Evolutionary conservation across 2,888 invertebrate species (phyloP), one percentile per base, ranked within the genome.

Genomic region (Drosophila kokeensis): DNA sequence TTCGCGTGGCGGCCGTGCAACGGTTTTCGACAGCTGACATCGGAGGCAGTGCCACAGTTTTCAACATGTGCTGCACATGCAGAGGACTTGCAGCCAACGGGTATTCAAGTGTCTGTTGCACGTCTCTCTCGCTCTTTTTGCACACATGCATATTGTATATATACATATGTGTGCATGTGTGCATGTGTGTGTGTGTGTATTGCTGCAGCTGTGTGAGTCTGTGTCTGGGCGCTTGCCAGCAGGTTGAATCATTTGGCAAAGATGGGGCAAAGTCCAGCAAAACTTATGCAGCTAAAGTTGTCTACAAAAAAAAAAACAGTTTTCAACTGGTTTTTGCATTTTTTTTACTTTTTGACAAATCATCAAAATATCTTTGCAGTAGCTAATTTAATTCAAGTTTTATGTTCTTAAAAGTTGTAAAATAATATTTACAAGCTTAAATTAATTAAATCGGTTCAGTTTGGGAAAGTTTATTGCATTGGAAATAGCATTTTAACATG

Each of bases 1-100:
- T 53, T 66, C 92, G 88, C 83, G 90, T 91, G 91, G 92, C 80
- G 91, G 91, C 29, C 63, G 83, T 91, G 91, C 87, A 83, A 64
- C 65, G 61, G 85, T 87, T 91, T 92, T 91, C 87, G 67, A 89
- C 90, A 82, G 30, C 52, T 58, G 58, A n/a, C 52, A 73, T 48
- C 27, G 30, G 87, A 88, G 88, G 88, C 27, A 60, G 82, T 90
- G 88, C 83, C 55, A 53, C 68, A 29, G 69, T 83, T 90, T 88
- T 80, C 76, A 55, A 89, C 80, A 70, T 53, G 45, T 83, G 75
- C 81, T 90, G 81, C 90, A 90, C 84, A 91, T 87, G 81, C 82
- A 81, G 60, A 65, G 57, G 54, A 30, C 55, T 45, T 45, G 63
- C 48, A 72, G 70, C 55, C 72, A 71, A 32, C 71, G 52, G 38